Conservation (phyloP, 2,888 invertebrate species). For the Athrips mouffetella region DNA sequence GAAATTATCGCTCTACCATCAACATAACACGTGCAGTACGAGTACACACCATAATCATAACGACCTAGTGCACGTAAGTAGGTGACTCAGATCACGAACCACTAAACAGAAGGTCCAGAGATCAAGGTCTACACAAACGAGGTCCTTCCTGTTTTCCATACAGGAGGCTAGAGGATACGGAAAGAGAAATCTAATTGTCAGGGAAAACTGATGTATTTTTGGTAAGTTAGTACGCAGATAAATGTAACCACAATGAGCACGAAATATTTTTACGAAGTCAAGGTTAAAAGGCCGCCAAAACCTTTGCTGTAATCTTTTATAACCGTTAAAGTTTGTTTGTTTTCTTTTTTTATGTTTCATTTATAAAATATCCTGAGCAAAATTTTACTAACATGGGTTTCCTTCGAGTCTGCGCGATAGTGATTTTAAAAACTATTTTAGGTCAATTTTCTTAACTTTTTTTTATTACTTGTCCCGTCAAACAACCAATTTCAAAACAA, state of each 20-base stretch:
- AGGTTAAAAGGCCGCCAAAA: too few relatives aligned
- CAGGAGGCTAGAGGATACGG: slow-evolving; percentile 25
- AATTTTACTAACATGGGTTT: too few relatives aligned
- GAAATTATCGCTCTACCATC: neutral
- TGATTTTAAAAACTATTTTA: too few relatives aligned
- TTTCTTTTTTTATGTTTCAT: too few relatives aligned
- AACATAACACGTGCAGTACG: neutral
- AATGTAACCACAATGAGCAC: slow-evolving; percentile 15
- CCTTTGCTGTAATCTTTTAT: too few relatives aligned
- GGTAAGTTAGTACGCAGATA: neutral
- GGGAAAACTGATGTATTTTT: neutral
- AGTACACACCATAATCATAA: neutral
- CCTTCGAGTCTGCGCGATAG: too few relatives aligned
- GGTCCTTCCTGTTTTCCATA: slow-evolving; percentile 69
- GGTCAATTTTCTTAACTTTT: too few relatives aligned
- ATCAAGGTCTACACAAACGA: slow-evolving; percentile 37
- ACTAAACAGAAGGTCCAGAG: slow-evolving; percentile 15
- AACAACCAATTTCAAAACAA: too few relatives aligned
- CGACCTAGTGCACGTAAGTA: neutral
- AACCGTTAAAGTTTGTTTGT: too few relatives aligned
- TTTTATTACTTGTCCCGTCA: too few relatives aligned
- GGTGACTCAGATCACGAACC: slow-evolving; percentile 4
- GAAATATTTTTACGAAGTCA: too few relatives aligned
- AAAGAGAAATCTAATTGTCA: slow-evolving; percentile 2
- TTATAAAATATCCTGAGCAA: too few relatives aligned